These are phyloP conservation scores for Sternotherus odoratus DNA, from an alignment of 2,797 vertebrate genomes.

Conservation along the genomic window DNA sequence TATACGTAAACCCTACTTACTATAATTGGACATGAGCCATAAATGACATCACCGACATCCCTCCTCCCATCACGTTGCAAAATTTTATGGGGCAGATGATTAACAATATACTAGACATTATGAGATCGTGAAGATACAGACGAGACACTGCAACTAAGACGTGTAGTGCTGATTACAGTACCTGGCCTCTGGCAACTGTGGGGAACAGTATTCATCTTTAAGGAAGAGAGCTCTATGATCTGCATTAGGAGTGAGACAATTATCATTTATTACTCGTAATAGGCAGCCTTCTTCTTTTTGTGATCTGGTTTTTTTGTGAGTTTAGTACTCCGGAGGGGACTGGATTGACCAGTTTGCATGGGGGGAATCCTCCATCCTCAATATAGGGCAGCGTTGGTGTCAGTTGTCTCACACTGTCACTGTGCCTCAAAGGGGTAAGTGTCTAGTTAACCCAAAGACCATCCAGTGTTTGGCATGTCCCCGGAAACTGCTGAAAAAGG, in stretches of 20 bases:
- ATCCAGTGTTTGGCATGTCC: not conserved
- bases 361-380: not conserved
- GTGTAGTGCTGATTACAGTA: slow-evolving; percentile 1
- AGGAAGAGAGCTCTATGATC: slow-evolving; percentile 9
- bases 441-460: not conserved
- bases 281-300: not conserved
- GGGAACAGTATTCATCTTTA: not conserved
- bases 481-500: not conserved
- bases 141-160: slow-evolving; percentile 57
- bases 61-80: not conserved
- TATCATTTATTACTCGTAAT: slow-evolving; percentile 24
- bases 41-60: not conserved
- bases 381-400: not conserved
- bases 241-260: not conserved
- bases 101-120: not conserved
- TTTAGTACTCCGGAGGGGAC: not conserved
- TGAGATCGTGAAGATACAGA: slow-evolving; percentile 23
- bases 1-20: not conserved
- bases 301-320: not conserved
- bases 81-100: not conserved
- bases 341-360: not conserved
- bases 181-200: not conserved
- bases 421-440: not conserved
- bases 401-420: not conserved
- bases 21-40: not conserved